Percentiles rank a stretch among this genome's conserved stretches.
Conservation (phyloP, 2,888 invertebrate species). For the Drosophila borborema region DNA sequence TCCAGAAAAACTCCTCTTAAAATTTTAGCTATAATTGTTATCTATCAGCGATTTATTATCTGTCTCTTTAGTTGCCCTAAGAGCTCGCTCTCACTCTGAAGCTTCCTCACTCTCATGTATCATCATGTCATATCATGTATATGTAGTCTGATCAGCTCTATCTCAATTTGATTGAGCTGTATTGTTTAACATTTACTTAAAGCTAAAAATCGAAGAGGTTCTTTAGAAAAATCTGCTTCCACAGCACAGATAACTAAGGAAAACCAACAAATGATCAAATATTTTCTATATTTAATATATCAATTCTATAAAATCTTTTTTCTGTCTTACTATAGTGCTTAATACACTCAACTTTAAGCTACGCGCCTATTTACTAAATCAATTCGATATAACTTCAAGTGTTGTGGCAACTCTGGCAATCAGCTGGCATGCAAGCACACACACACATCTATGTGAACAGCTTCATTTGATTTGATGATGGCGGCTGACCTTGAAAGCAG, state of each 20-base stretch:
- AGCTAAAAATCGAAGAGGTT: too few relatives aligned
- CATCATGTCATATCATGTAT: too few relatives aligned
- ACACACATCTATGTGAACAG: conserved; percentile 1
- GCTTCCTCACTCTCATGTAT: neutral
- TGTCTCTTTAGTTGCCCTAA: too few relatives aligned
- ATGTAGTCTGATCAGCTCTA: neutral
- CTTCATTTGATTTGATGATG: conserved; percentile 13
- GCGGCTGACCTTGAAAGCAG: conserved; percentile 43
- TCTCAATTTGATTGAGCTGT: neutral
- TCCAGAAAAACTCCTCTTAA: too few relatives aligned
- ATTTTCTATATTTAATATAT: neutral
- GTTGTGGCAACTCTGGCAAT: conserved; percentile 50
- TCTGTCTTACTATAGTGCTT: neutral
- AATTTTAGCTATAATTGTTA: too few relatives aligned
- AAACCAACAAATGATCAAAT: neutral
- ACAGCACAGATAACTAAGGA: neutral
- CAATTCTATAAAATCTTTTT: neutral
- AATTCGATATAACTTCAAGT: conserved; percentile 3
- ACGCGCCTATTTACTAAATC: conserved; percentile 16
- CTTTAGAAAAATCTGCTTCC: neutral
- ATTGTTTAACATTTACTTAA: too few relatives aligned
- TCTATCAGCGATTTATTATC: too few relatives aligned
- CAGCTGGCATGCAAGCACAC: conserved; percentile 50
- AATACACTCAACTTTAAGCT: conserved; percentile 5
- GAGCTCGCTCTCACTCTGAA: too few relatives aligned